phyloP scores from a whole-genome alignment of 2,113 vertebrate genomes.

The Callorhinus ursinus region DNA sequence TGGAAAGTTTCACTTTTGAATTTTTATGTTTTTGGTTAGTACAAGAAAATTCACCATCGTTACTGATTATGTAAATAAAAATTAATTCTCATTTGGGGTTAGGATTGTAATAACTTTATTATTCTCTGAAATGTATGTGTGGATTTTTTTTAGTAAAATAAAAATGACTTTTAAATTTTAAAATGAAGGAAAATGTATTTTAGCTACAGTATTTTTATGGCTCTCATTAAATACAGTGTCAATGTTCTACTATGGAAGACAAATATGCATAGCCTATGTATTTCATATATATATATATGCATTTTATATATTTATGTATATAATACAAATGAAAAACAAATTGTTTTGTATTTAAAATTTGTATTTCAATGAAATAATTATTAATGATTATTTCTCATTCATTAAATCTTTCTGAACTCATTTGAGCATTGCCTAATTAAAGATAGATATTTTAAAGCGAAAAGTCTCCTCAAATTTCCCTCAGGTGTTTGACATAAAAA shows the following conservation, averaged over 20 bases:
- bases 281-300: not conserved
- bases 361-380: constrained; percentile 16
- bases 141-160: not conserved
- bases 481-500: constrained; percentile 8
- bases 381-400: not conserved
- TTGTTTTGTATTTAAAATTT: not conserved
- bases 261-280: not conserved
- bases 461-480: not conserved
- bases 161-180: constrained; percentile 40
- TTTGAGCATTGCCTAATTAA: not conserved
- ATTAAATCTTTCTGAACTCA: constrained; percentile 25
- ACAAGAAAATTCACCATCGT: constrained; percentile 22
- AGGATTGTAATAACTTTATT: not conserved
- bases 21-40: constrained; percentile 35
- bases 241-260: not conserved
- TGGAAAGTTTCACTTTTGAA: not conserved
- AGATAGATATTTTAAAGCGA: constrained; percentile 23
- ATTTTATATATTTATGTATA: not conserved
- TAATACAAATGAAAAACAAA: not conserved
- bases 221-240: not conserved
- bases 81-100: not conserved
- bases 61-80: constrained; percentile 35
- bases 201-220: constrained; percentile 7
- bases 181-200: constrained; percentile 34
- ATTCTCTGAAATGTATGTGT: not conserved